Percentiles rank a stretch among this genome's conserved stretches.
phyloP scores from a whole-genome alignment of 2,888 invertebrate genomes.

The Drosophila borborema region DNA sequence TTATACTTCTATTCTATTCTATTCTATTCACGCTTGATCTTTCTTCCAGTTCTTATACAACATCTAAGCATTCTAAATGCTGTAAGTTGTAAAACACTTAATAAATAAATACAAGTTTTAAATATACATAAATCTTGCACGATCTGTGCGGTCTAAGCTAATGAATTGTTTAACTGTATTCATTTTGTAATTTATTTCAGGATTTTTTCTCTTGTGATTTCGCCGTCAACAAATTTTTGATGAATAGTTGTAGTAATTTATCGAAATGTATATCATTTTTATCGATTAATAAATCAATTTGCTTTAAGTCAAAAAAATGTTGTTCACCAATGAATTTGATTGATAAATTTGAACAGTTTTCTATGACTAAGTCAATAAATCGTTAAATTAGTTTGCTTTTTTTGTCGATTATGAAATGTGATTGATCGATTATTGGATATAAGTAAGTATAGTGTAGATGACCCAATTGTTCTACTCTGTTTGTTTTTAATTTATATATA shows the following conservation, averaged over 20 bases:
- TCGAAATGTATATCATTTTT: background rate
- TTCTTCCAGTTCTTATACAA: constrained; percentile 9
- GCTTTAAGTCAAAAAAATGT: background rate
- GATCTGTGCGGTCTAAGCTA: background rate
- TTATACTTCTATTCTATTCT: too few relatives aligned
- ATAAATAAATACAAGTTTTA: background rate
- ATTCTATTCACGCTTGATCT: constrained; percentile 28
- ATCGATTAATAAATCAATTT: background rate
- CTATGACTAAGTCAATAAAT: background rate
- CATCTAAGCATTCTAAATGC: constrained; percentile 10
- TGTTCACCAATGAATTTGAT: background rate
- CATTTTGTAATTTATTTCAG: background rate
- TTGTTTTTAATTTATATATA: background rate
- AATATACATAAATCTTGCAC: background rate
- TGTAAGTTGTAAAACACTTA: background rate
- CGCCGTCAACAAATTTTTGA: background rate
- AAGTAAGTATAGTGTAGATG: background rate
- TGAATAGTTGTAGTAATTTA: background rate
- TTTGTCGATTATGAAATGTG: background rate
- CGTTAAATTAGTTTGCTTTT: background rate
- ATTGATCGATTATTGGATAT: background rate
- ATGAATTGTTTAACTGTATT: background rate
- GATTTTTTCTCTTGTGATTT: background rate
- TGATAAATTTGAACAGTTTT: background rate
- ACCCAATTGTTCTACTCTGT: background rate